Base-by-base conservation (phyloP, 2,113 vertebrate genomes). In the Taxidea taxus region DNA sequence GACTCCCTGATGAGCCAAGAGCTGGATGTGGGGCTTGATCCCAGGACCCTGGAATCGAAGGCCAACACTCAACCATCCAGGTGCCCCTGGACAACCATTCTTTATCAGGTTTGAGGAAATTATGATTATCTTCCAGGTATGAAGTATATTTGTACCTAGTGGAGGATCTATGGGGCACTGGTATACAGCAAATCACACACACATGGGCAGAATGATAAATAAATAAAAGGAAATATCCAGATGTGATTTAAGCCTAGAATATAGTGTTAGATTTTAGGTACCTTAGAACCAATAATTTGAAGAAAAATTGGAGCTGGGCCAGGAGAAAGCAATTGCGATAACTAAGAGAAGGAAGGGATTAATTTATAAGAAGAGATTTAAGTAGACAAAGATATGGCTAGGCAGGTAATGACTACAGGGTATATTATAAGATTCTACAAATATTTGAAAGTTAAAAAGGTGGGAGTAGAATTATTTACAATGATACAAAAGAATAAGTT, bases 401-500 rank as follows among this genome's bases (percentile, higher is more conserved):
- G 82, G 82, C 47, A 68, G 94, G 54, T 94, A 95, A 92, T 94
- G 68, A 83, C 82, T 91, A 87, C 34, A 25, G 66, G 54, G 62
- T 95, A 77, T 82, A 60, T 86, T 88, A 89, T 91, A 96, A 96
- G 85, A 88, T 86, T 94, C 72, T 97, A 96, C 96, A 96, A 97
- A 94, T 89, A 95, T 97, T 91, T 96, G 81, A 92, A 97, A 96
- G 88, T 90, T 94, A 87, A 88, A 94, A 95, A 85, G 62, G 84
- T 92, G 64, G 21, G 64, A 97, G 62, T 85, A 87, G 85, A 95
- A 92, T 97, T 92, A 84, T 75, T 97, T 86, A 74, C 89, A 86
- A 78, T 95, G 34, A 83, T 68, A 72, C 47, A 58, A 92, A 87
- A 93, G 64, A 56, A 8, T 90, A 94, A 91, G 75, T 94, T 86